Evolutionary conservation across 2,888 invertebrate genomes (phyloP), one percentile per base, ranked within the genome.

Genomic region (Drosophila koepferae): DNA sequence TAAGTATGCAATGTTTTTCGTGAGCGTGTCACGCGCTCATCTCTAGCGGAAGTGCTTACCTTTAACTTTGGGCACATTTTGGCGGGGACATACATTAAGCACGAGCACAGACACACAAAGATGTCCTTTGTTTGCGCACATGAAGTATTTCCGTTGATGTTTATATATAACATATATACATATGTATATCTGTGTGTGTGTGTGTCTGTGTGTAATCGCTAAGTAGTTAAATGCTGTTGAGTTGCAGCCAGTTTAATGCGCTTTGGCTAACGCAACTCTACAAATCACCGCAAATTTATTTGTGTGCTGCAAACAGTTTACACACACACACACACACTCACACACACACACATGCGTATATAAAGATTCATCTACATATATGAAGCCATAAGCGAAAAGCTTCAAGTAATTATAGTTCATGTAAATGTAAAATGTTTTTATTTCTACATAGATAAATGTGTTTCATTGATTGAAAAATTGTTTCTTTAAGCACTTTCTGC

Each of bases 241-340:
- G 56, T 64, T 69, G 68, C 67, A 64, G 73, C 62, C 63, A 69
- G 59, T 64, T 75, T 80, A 86, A 84, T 86, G 84, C 80, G 68
- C 72, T 72, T 70, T 66, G 51, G 51, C 71, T 46, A 69, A 60
- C 76, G 71, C 76, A 72, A 61, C 72, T 83, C 83, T 59, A 83
- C 83, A 86, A 83, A 83, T 83, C 81, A 85, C 81, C 76, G 77
- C 71, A 79, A 82, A 81, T 85, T 81, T 86, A 83, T 83, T 85
- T 83, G 79, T 82, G 51, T 55, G 56, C 44, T 51, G 40, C 49
- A 73, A 68, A 75, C 40, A 70, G 56, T 20, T 41, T n/a, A 60
- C 63, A 51, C 43, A 59, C 28, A 63, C 53, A 64, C 18, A 43
- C 46, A 51, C 14, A 55, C 10, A 59, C n/a, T n/a, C 9, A 20